Evolutionary conservation across 1,140 invertebrate species (phyloP), one percentile per base, ranked within the genome.

Genomic region (Hormaphis cornu): DNA sequence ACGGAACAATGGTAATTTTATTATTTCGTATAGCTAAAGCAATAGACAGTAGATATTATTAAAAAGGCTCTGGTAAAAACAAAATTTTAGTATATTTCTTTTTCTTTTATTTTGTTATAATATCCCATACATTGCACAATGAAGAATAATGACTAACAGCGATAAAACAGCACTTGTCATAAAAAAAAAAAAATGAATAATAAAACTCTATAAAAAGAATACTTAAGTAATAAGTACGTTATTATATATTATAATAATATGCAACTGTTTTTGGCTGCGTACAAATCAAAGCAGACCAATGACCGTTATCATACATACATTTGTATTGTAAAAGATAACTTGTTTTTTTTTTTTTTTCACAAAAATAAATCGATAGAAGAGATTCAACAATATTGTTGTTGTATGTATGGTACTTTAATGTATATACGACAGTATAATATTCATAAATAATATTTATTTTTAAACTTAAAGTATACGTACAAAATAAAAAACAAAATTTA

Each of bases 401-500:
- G 35, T 58, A 24, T 33, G 48, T 33, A 50, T 35, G 44, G 28
- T 48, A 66, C 40, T 44, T 61, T 28, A 28, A 46, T 61, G 1
- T 30, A 61, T 37, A 56, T 24, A 58, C 20, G 10, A 22, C 35
- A 24, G 24, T 40, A 40, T 9, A 16, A 0, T 40, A n/a, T 44
- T 33, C 12, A n/a, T 46, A 46, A 6, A 46, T 8, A n/a, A 8
- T n/a, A 5, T 4, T 46, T 44, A 30, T 48, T 35, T 66, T 30
- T 33, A 14, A 22, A 10, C 10, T 10, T 30, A 33, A 24, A 22
- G 16, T 22, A 48, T 22, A 50, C 20, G 50, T 16, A 46, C 14
- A 48, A 48, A 50, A 66, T 22, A 66, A 50, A 58, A 66, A 66
- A 66, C 42, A 48, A 63, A 63, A 63, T 63, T 22, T 63, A 63